Conservation (phyloP, 2,113 vertebrate genomes). For the Motacilla alba region DNA sequence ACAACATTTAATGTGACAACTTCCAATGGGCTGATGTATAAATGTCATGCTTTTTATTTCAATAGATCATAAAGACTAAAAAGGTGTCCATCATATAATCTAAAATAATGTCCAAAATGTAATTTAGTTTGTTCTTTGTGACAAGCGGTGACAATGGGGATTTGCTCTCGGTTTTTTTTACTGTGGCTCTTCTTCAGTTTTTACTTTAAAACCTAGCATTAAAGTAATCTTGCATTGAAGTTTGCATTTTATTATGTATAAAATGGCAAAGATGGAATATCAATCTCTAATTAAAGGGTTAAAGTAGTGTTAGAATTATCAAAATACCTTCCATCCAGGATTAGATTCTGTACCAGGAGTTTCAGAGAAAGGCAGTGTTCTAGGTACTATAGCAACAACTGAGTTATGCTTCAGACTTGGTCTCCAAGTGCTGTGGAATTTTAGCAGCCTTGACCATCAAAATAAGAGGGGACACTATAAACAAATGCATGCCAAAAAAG, state of each 20-base stretch:
- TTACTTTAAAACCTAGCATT: background rate
- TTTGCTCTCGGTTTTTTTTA: background rate
- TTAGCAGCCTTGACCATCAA: background rate
- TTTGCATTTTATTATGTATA: no score
- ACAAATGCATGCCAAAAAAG: background rate
- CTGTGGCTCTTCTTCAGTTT: background rate
- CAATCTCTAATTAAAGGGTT: background rate
- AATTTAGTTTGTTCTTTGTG: background rate
- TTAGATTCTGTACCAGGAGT: background rate
- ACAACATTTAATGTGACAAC: background rate
- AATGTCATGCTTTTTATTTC: background rate
- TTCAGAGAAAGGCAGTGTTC: background rate
- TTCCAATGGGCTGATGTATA: background rate
- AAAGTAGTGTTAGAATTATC: background rate
- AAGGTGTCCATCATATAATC: background rate
- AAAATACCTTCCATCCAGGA: background rate
- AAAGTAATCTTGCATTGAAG: background rate
- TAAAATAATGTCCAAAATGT: accelerated
- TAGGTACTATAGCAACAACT: background rate
- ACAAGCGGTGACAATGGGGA: background rate
- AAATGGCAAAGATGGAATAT: background rate
- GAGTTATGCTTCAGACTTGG: background rate
- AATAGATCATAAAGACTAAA: background rate
- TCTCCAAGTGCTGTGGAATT: background rate
- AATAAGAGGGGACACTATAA: background rate